These are phyloP conservation scores for Chaunax sp. DNA, from an alignment of 2,797 vertebrate species.

Conservation along the genomic window DNA sequence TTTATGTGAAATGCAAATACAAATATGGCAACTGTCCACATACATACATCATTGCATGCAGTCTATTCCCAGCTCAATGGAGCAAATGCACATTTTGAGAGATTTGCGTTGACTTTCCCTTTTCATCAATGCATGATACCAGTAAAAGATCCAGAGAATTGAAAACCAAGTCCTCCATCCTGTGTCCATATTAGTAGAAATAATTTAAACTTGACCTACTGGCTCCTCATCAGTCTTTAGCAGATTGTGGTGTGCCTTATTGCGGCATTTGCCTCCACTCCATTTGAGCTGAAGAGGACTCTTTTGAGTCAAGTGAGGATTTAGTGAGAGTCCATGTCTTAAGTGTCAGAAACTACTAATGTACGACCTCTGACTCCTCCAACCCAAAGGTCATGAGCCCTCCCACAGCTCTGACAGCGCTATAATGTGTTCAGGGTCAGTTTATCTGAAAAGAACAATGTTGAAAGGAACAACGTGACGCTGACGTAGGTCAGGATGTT, in stretches of 20 bases:
- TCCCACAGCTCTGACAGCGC: slow-evolving; percentile 35
- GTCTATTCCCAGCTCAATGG: background rate
- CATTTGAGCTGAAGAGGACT: slow-evolving; percentile 37
- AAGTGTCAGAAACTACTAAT: slow-evolving; percentile 67
- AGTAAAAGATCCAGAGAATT: slow-evolving; percentile 6
- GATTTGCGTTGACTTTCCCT: too few species aligned
- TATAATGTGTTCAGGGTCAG: slow-evolving; percentile 33
- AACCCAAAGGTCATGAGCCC: slow-evolving; percentile 65
- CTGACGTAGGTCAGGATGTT: slow-evolving; percentile 44
- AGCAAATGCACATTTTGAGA: slow-evolving; percentile 40
- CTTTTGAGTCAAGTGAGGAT: slow-evolving; percentile 30
- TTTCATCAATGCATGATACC: too few species aligned
- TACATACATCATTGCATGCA: too few species aligned
- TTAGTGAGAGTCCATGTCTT: slow-evolving; percentile 51
- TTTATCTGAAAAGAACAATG: slow-evolving; percentile 42
- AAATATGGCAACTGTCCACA: too few species aligned
- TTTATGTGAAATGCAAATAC: too few species aligned
- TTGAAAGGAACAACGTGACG: slow-evolving; percentile 26
- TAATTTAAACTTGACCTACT: slow-evolving; percentile 33
- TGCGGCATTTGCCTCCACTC: slow-evolving; percentile 11
- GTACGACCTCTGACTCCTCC: slow-evolving; percentile 49
- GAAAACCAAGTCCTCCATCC: slow-evolving; percentile 4
- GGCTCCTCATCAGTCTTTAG: slow-evolving; percentile 5
- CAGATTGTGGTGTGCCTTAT: slow-evolving; percentile 26
- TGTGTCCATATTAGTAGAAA: slow-evolving; percentile 7